Evolutionary conservation across 2,113 vertebrate species (phyloP), one percentile per base, ranked within the genome.

Genomic region (Apaloderma vittatum): DNA sequence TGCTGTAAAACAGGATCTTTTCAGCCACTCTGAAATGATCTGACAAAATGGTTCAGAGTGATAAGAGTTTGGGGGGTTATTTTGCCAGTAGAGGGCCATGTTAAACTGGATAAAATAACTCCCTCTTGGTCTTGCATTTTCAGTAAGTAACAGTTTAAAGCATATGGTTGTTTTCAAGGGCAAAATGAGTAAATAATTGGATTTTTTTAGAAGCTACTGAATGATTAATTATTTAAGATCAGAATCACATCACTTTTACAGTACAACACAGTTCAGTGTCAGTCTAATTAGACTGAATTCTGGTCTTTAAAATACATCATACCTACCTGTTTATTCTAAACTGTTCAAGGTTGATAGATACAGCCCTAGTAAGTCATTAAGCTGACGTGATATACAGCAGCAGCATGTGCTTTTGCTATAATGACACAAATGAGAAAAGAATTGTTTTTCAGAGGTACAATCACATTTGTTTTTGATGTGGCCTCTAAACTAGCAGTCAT

Each of bases 41-140:
- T 85, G 79, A 40, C 32, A 70, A 95, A 90, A 77, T 75, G 66
- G 48, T 79, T 90, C n/a, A 20, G 6, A n/a, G n/a, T 22, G 32
- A 6, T 75, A 71, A 40, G 49, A 36, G 92, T 95, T 94, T 71
- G 36, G 79, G 89, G 94, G 91, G 45, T 80, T 79, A 77, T 93
- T 95, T 96, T 97, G 93, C 98, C 98, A 98, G 98, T 90, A 98
- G 98, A 98, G 98, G 98, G 98, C 98, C 19, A 6, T 95, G 87
- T 98, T 97, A 98, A 98, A 96, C 98, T 97, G 95, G 94, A 67
- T 97, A 98, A 98, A 94, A 84, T 78, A 89, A 30, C n/a, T 94
- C 58, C n/a, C 40, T 81, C 66, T 51, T 68, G 27, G 45, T 80
- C 77, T 95, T 66, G 9, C 30, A 10, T 86, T 86, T 96, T 91